Evolutionary conservation across 2,797 vertebrate genomes (phyloP), one percentile per base, ranked within the genome.

Genomic region (Bothrops alternatus): DNA sequence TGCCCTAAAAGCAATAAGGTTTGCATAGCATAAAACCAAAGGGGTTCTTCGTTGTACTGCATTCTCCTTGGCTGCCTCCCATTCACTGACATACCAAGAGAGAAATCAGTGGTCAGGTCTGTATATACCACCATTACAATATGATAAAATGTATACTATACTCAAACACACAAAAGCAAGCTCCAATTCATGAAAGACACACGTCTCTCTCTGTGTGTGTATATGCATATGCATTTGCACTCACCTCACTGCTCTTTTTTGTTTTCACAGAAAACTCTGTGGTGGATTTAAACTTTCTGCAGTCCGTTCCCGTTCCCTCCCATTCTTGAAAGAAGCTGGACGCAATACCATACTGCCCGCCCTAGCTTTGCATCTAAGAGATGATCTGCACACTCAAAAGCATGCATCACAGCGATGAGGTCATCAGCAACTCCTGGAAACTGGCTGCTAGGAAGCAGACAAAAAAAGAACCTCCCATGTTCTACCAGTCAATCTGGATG

Each of bases 201-300:
- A 20, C 0, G 3, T 16, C 6, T 73, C 0, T 37, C 0, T 73
- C 0, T n/a, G 2, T n/a, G 60, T 12, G 26, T 16, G 12, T 6
- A 8, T 61, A 10, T 61, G 60, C 10, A 11, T 78, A 53, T 73
- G 90, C 20, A 11, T 10, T 18, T n/a, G 53, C 11, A 28, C 28
- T 58, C n/a, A 10, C n/a, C 88, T 73, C 58, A 14, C 20, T 18
- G 13, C 56, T 12, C 4, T 28, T 20, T 4, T 37, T 13, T 32
- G 18, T 47, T 16, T 37, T 32, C 20, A 1, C 50, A 1, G 25
- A 26, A 53, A 87, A 60, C 26, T 65, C 42, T 10, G 1, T 1
- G 60, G 13, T 63, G 47, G 8, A 16, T 42, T 63, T 89, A 50
- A 50, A 89, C 88, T 14, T 50, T 2, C 57, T 25, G 3, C 11